Evolutionary conservation across 2,113 vertebrate species (phyloP).

Genomic region (Polypterus bichir): DNA sequence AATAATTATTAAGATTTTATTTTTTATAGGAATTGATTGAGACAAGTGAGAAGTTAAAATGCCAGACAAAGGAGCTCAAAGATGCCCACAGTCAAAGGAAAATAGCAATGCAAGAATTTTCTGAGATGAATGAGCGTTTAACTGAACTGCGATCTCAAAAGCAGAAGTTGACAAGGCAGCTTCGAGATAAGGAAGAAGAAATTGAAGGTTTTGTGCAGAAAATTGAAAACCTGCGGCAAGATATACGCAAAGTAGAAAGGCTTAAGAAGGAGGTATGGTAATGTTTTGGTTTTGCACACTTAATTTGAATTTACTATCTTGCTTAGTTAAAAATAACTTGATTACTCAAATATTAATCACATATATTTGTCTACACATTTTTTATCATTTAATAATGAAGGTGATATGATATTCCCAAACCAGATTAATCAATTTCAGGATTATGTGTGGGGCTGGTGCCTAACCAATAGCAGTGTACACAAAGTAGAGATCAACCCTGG

Average conservation of each 20-base stretch:
- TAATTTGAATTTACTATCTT: no score
- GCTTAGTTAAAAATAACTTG: no score
- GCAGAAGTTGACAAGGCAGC: constrained; percentile 83
- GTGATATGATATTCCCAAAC: no score
- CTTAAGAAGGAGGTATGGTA: constrained; percentile 84
- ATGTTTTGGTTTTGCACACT: no score
- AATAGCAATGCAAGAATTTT: constrained; percentile 90
- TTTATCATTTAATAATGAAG: no score
- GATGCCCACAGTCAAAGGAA: constrained; percentile 92
- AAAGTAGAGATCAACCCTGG: no score
- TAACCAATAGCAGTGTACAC: no score
- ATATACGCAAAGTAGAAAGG: constrained; percentile 88
- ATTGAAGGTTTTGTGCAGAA: constrained; percentile 82
- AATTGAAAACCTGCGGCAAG: constrained; percentile 79
- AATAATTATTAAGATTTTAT: no score
- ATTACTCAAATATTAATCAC: no score
- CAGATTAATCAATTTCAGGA: no score
- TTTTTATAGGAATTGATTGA: constrained; percentile 70
- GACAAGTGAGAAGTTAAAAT: constrained; percentile 78
- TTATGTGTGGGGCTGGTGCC: no score
- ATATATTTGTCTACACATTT: no score
- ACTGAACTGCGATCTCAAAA: constrained; percentile 86
- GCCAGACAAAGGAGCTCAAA: constrained; percentile 92
- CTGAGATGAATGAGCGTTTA: constrained; percentile 86
- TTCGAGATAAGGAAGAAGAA: constrained; percentile 96